Evolutionary conservation across 2,888 invertebrate species (phyloP), one percentile per base, ranked within the genome.

Genomic region (Scaptomyza parva): DNA sequence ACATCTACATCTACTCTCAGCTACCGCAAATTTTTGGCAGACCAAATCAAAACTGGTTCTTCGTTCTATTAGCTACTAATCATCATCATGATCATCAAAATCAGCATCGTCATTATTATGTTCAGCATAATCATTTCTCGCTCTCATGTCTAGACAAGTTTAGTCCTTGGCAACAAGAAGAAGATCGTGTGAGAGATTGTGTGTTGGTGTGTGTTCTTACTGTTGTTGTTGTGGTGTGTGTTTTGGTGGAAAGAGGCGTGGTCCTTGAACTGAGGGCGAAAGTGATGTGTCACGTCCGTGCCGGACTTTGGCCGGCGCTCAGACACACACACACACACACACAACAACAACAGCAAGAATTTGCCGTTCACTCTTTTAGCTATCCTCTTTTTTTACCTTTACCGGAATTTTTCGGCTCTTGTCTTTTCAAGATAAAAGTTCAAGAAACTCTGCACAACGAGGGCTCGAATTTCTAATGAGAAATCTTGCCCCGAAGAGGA

Each of bases 221-320:
- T 35, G 48, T 54, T 54, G 37, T 53, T 58, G 44, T 52, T 51
- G 28, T 58, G 47, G 8, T 54, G 41, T 14, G 22, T 33, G 1
- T 20, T 48, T 35, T 48, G 20, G 48, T 33, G 44, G 69, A 43
- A 79, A n/a, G n/a, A n/a, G 80, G 84, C 75, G 65, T 70, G 74
- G 77, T 73, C 69, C 78, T 72, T 81, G 69, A 76, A 84, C 72
- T 62, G 66, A 81, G 65, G 71, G 85, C 83, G 87, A 86, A 83
- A 83, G 87, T 84, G 62, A 58, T 81, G 53, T 63, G 72, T 71
- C 78, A 86, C 70, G 65, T 76, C 54, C 51, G 50, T 44, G 48
- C 57, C 85, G 75, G 82, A 82, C 79, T 70, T 82, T 75, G 65
- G 43, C 47, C 61, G 65, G 43, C 45, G 55, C 53, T 9, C 54